Evolutionary conservation across 1,140 invertebrate genomes (phyloP).

Genomic region (Habropoda laboriosa): DNA sequence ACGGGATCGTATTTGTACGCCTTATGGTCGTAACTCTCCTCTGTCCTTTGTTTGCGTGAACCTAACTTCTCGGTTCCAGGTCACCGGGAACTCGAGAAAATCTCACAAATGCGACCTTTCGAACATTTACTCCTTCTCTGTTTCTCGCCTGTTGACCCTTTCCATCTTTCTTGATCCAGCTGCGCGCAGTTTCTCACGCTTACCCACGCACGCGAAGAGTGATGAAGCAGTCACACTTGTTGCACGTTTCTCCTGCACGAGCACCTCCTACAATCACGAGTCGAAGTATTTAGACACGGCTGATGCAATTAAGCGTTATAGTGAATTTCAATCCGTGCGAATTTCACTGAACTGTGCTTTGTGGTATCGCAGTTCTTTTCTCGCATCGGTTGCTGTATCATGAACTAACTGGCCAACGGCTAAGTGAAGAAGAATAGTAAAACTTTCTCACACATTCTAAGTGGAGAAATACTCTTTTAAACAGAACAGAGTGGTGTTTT

Average conservation of each 20-base stretch:
- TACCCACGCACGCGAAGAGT: constrained; percentile 67
- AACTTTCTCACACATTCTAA: no score
- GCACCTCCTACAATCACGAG: neutral
- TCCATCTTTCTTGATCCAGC: constrained; percentile 37
- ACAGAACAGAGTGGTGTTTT: no score
- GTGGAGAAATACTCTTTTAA: no score
- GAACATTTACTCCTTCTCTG: constrained; percentile 6
- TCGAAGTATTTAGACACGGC: constrained; percentile 38
- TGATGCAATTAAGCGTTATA: constrained; percentile 49
- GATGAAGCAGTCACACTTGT: constrained; percentile 71
- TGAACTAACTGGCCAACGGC: no score
- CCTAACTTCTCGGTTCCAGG: constrained; percentile 35
- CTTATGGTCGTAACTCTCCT: constrained; percentile 20
- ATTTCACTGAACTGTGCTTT: neutral
- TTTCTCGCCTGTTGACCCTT: constrained; percentile 39
- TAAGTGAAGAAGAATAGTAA: no score
- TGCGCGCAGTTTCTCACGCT: constrained; percentile 69
- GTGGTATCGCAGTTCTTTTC: fast-evolving
- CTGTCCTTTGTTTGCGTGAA: constrained; percentile 25
- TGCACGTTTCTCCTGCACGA: constrained; percentile 53
- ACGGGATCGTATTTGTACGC: neutral
- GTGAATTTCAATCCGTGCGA: constrained; percentile 26
- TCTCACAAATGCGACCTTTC: constrained; percentile 74
- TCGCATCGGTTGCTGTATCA: no score
- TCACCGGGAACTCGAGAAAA: constrained; percentile 60